Conservation (phyloP, 1,140 invertebrate genomes). For the Aphidius gifuensis region DNA sequence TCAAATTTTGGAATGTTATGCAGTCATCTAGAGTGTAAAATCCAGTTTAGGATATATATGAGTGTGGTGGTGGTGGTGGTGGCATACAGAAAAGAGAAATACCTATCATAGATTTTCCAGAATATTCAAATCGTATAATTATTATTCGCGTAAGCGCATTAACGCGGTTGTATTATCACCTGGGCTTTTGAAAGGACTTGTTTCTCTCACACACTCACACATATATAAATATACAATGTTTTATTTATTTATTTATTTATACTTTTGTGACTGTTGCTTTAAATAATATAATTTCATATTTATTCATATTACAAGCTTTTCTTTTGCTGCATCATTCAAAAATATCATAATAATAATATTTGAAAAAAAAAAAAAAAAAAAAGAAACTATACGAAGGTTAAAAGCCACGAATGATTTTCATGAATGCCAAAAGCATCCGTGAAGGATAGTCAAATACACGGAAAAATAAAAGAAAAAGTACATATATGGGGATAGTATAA, state of each 20-base stretch:
- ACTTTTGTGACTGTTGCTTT: too few species aligned
- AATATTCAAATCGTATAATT: slow-evolving; percentile 23
- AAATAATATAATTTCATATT: too few species aligned
- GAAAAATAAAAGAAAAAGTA: slow-evolving; percentile 10
- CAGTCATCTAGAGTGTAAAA: background rate
- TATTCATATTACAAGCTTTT: too few species aligned
- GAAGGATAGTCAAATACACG: too few species aligned
- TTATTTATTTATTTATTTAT: too few species aligned
- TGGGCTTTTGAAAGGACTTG: background rate
- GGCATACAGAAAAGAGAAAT: background rate
- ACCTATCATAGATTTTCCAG: slow-evolving; percentile 20
- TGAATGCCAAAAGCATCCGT: too few species aligned
- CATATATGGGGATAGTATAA: slow-evolving; percentile 30
- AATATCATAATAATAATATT: too few species aligned
- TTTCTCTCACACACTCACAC: background rate
- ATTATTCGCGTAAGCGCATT: slow-evolving; percentile 25
- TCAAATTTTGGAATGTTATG: slow-evolving; percentile 11
- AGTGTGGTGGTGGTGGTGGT: background rate
- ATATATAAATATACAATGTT: too few species aligned
- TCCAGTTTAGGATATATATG: background rate
- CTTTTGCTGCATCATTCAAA: too few species aligned
- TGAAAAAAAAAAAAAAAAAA: too few species aligned
- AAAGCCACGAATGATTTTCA: too few species aligned
- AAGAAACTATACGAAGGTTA: too few species aligned
- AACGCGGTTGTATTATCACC: slow-evolving; percentile 20